Evolutionary conservation across 2,113 vertebrate species (phyloP).

Genomic region (Synchiropus splendidus): DNA sequence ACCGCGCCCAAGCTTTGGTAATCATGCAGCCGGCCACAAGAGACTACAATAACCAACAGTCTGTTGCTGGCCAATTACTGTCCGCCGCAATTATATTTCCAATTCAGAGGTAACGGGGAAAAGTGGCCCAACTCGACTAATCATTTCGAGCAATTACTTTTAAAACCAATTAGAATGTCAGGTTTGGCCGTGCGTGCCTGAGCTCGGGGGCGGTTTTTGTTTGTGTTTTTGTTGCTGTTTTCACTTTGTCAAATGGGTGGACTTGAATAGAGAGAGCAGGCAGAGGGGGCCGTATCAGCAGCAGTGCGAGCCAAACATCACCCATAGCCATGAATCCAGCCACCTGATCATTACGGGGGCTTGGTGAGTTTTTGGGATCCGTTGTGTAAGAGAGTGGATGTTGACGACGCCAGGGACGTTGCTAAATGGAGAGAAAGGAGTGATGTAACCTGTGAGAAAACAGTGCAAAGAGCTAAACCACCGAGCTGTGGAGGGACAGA

Average conservation of each 20-base stretch:
- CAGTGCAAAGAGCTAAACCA: too few species aligned
- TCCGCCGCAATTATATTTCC: constrained; percentile 69
- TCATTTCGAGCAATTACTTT: constrained; percentile 73
- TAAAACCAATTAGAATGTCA: constrained; percentile 67
- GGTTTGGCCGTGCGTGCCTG: constrained; percentile 47
- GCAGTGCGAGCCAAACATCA: constrained; percentile 53
- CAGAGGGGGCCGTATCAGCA: constrained; percentile 39
- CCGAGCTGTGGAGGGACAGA: neutral
- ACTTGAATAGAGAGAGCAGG: constrained; percentile 47
- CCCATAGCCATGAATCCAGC: constrained; percentile 30
- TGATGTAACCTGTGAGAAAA: too few species aligned
- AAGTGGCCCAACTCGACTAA: constrained; percentile 69
- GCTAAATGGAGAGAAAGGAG: constrained; percentile 1
- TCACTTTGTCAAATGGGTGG: constrained; percentile 55
- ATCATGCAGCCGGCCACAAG: constrained; percentile 60
- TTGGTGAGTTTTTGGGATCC: constrained; percentile 33
- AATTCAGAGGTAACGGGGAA: constrained; percentile 66
- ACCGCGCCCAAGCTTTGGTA: constrained; percentile 59
- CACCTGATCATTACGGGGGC: constrained; percentile 46
- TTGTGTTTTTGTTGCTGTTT: constrained; percentile 65
- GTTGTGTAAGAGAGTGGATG: constrained; percentile 32
- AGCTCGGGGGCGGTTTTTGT: constrained; percentile 40
- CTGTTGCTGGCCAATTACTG: constrained; percentile 68
- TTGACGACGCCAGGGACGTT: constrained; percentile 22
- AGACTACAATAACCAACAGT: constrained; percentile 70